These are phyloP conservation scores for Sphenopsis melanotis DNA, from an alignment of 2,797 vertebrate species.

Conservation along the genomic window DNA sequence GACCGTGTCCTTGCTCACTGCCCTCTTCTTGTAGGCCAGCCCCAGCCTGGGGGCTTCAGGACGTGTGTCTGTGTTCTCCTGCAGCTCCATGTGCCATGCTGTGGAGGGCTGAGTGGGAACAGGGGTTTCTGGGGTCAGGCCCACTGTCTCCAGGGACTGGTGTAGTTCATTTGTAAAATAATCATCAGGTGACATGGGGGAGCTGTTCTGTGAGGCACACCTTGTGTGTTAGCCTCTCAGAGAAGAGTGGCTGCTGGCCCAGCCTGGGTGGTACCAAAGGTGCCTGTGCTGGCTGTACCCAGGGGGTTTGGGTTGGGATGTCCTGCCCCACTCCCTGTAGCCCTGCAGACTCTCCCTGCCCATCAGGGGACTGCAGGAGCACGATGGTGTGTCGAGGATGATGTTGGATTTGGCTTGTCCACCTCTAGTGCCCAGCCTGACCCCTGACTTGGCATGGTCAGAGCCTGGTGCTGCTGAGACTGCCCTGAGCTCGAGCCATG, in stretches of 20 bases:
- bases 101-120: neutral
- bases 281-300: neutral
- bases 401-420: rapidly evolving
- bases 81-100: rapidly evolving
- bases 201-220: neutral
- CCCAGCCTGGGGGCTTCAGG: rapidly evolving
- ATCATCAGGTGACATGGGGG: rapidly evolving
- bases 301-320: rapidly evolving
- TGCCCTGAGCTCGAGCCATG: rapidly evolving
- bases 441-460: neutral
- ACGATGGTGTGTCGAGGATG: rapidly evolving
- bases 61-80: neutral
- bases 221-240: neutral
- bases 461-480: neutral
- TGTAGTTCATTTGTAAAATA: neutral
- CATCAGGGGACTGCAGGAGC: neutral
- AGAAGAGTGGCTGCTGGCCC: neutral
- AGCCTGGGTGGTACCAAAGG: neutral
- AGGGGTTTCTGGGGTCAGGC: neutral
- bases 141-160: rapidly evolving
- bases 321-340: neutral
- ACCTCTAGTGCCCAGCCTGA: rapidly evolving
- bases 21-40: neutral
- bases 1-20: rapidly evolving
- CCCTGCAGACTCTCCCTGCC: neutral